These are phyloP conservation scores for Ramphastos sulfuratus DNA, from an alignment of 2,113 vertebrate genomes.

Conservation along the genomic window DNA sequence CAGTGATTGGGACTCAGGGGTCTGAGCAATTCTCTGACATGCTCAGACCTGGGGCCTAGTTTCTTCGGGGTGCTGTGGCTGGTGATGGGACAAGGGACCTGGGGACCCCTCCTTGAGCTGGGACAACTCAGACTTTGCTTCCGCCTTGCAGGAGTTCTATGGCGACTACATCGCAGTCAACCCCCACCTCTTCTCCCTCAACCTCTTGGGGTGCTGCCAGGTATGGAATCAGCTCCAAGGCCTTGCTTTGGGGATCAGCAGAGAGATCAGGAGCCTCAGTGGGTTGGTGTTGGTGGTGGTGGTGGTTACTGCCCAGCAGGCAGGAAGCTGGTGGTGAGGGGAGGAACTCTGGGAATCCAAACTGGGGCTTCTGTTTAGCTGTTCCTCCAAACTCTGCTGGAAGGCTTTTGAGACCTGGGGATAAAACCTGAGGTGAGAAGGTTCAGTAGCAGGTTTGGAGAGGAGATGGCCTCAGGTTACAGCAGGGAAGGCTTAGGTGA, in stretches of 20 bases:
- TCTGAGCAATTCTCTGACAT: too few species aligned
- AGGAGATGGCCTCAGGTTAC: too few species aligned
- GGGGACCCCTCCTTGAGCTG: too few species aligned
- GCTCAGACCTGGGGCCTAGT: not conserved
- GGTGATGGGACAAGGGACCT: not conserved
- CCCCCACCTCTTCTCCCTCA: conserved; percentile 96
- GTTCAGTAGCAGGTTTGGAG: too few species aligned
- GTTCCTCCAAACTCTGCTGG: not conserved
- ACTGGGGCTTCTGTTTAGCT: not conserved
- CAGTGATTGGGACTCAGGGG: too few species aligned
- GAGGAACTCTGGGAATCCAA: accelerated
- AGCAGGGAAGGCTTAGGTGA: too few species aligned
- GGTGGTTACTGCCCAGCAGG: too few species aligned
- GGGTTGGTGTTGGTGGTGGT: too few species aligned
- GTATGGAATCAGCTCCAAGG: conserved; percentile 66
- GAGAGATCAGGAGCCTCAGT: not conserved
- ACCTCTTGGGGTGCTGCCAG: conserved; percentile 89
- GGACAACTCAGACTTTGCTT: not conserved
- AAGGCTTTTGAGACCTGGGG: too few species aligned
- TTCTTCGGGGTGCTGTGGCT: accelerated
- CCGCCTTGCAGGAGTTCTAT: conserved; percentile 89
- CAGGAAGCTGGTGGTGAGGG: not conserved
- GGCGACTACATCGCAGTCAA: conserved; percentile 97
- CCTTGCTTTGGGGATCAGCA: not conserved
- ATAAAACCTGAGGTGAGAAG: too few species aligned